Evolutionary conservation across 2,888 invertebrate species (phyloP).

Genomic region (Drosophila kuntzei): DNA sequence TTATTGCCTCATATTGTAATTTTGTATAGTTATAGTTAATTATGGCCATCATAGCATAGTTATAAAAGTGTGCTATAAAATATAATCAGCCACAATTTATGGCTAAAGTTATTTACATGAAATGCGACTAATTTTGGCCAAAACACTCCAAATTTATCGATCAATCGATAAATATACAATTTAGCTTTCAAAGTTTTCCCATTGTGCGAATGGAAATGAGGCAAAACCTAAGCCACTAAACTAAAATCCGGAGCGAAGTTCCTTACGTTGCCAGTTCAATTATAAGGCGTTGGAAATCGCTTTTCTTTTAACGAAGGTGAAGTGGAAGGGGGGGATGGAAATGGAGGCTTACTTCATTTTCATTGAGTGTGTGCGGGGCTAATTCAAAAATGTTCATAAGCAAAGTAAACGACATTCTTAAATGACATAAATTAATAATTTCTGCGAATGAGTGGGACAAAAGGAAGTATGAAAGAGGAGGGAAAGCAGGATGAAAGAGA

Average conservation of each 20-base stretch:
- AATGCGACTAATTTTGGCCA: constrained; percentile 1
- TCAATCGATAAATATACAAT: constrained; percentile 10
- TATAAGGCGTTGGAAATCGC: constrained; percentile 49
- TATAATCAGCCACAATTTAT: constrained; percentile 1
- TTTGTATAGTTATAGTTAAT: background rate
- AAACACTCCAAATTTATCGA: constrained; percentile 6
- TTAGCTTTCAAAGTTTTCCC: constrained; percentile 32
- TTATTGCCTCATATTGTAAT: background rate
- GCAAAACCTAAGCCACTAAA: constrained; percentile 42
- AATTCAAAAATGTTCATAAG: constrained; percentile 72
- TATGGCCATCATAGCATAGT: constrained; percentile 3
- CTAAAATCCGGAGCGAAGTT: constrained; percentile 36
- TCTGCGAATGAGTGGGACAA: constrained; percentile 29
- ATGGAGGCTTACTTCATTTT: constrained; percentile 32
- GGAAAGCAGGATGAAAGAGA: background rate
- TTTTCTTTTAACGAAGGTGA: constrained; percentile 35
- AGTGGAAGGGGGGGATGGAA: background rate
- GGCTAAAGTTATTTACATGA: constrained; percentile 1
- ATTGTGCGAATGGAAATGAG: constrained; percentile 45
- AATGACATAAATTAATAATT: constrained; percentile 79
- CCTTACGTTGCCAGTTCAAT: constrained; percentile 34
- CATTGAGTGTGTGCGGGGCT: constrained; percentile 44
- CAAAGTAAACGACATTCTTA: constrained; percentile 69
- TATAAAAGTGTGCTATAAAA: constrained; percentile 16
- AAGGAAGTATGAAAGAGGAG: background rate